Base-by-base conservation (phyloP, 2,113 vertebrate species). In the Aldabrachelys gigantea region DNA sequence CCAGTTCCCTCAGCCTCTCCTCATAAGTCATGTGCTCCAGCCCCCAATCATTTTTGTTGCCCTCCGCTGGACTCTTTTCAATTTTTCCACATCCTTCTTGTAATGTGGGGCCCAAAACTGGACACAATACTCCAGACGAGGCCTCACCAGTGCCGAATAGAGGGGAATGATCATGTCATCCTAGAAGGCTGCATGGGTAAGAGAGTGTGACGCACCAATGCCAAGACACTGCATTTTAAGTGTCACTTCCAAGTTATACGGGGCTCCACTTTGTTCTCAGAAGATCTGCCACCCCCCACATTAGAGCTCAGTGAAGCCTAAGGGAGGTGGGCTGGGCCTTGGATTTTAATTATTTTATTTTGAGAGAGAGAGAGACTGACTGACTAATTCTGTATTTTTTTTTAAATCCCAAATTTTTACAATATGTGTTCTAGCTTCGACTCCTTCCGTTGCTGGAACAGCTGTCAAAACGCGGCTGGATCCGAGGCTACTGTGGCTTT, bases 361-460 rank as follows among this genome's bases (percentile, higher is more conserved):
- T 1, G 6, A 24, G 49, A 91, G 13, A 81, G 38, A 17, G 90
- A 3, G 2, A 12, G 4, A 17, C 44, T 44, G 90, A 88, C 86
- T 21, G 50, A 50, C 50, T 0, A 17, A 5, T 24, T 85, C 62
- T 17, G 16, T n/a, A 49, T 24, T 14, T 82, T 94, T 89, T 84
- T 47, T 85, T 78, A 27, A 87, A 95, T 92, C 88, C 91, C 87
- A 35, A 50, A 88, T 96, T 97, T 95, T 97, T 84, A 92, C 92
- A 91, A 86, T 86, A 92, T 31, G 44, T 95, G 96, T 95, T 98
- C 97, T 97, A 97, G 95, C 97, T 98, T 98, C 98, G 97, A 98
- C 98, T 98, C 98, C 98, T 98, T 99, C 98, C 98, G 98, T 97
- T 97, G 97, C 16, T 98, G 98, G 97, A 98, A 98, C 98, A 99